Conservation (phyloP, 2,113 vertebrate genomes). For the Phodopus roborovskii region DNA sequence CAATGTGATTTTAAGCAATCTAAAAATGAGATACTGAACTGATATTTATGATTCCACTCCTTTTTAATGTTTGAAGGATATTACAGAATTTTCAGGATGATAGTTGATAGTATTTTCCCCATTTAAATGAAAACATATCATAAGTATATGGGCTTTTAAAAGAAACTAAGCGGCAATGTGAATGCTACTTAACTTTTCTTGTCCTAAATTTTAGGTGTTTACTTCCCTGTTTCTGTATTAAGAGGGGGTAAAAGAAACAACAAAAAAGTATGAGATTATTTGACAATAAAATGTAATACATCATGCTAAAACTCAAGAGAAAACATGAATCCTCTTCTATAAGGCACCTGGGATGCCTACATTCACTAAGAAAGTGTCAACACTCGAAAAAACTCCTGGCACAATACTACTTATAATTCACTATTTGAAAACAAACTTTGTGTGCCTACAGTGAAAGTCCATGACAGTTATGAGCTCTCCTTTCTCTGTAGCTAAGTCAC, state of each 20-base stretch:
- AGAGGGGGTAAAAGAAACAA: background rate
- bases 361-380: constrained; percentile 58
- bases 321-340: constrained; percentile 48
- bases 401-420: constrained; percentile 53
- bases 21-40: background rate
- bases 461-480: background rate
- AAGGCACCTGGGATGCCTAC: constrained; percentile 45
- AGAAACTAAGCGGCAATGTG: constrained; percentile 1
- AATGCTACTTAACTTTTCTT: constrained; percentile 3
- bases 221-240: background rate
- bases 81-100: constrained; percentile 26
- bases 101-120: constrained; percentile 11
- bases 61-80: background rate
- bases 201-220: background rate
- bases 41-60: background rate
- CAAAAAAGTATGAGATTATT: background rate
- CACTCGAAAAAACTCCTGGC: constrained; percentile 46
- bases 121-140: constrained; percentile 6
- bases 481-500: constrained; percentile 30
- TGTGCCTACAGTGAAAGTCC: background rate
- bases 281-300: constrained; percentile 41
- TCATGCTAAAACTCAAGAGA: constrained; percentile 34
- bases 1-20: constrained; percentile 32
- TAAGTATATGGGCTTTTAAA: background rate
- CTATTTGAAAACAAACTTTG: constrained; percentile 72